Evolutionary conservation across 2,888 invertebrate species (phyloP).

Genomic region (Hedychridium roseum): DNA sequence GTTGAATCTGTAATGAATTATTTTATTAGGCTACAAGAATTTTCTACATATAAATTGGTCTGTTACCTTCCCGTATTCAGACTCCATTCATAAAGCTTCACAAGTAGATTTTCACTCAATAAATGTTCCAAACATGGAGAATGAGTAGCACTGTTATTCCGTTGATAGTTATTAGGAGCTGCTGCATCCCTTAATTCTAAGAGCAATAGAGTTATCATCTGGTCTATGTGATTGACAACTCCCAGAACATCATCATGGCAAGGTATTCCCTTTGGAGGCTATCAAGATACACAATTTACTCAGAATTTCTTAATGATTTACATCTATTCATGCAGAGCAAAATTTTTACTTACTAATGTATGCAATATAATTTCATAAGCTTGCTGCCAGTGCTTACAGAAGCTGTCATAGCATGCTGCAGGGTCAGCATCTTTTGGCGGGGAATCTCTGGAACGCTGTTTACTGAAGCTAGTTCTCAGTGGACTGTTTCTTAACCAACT

Average conservation of each 20-base stretch:
- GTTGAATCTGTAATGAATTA: constrained; percentile 71
- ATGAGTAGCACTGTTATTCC: constrained; percentile 65
- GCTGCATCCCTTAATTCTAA: constrained; percentile 79
- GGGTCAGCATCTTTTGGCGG: constrained; percentile 80
- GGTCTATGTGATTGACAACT: constrained; percentile 91
- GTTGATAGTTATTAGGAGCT: constrained; percentile 50
- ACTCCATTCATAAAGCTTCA: constrained; percentile 88
- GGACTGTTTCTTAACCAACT: constrained; percentile 76
- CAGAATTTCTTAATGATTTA: too few relatives aligned
- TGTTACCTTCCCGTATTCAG: constrained; percentile 77
- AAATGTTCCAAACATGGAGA: constrained; percentile 82
- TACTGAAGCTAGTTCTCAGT: constrained; percentile 67
- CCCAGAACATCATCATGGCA: constrained; percentile 87
- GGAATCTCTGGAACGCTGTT: constrained; percentile 72
- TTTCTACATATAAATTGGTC: not conserved
- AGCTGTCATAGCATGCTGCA: constrained; percentile 90
- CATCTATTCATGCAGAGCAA: too few relatives aligned
- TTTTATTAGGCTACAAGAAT: constrained; percentile 1
- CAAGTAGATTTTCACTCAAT: constrained; percentile 85
- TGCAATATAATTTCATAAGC: constrained; percentile 83
- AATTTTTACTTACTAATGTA: constrained; percentile 73
- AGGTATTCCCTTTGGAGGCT: constrained; percentile 67
- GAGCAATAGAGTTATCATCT: constrained; percentile 84
- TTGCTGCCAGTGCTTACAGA: constrained; percentile 94
- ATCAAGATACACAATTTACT: constrained; percentile 33